A percentile compares a stretch with the other conserved stretches of the same genome.
Conservation (phyloP, 53 echinoderm and acorn worm species). For the Crossaster papposus region DNA sequence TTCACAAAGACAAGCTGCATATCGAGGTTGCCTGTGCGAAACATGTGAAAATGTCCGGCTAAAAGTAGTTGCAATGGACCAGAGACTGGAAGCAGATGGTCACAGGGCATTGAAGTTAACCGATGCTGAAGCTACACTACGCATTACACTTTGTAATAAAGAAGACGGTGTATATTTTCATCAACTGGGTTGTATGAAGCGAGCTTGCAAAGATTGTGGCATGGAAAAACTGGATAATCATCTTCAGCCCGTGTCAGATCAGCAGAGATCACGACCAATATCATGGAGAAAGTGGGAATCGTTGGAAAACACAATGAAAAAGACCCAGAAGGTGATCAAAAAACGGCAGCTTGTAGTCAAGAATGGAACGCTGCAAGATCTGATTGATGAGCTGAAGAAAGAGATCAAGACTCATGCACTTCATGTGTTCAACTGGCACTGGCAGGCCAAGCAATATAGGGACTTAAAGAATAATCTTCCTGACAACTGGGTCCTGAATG, state of each 20-base stretch:
- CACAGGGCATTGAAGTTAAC: background rate
- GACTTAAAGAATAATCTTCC: constrained; percentile 50
- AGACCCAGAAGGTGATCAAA: background rate
- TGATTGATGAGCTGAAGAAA: background rate
- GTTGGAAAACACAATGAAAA: background rate
- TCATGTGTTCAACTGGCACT: constrained; percentile 61
- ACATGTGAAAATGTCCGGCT: constrained; percentile 52
- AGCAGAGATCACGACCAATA: constrained; percentile 4
- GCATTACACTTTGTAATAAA: constrained; percentile 52
- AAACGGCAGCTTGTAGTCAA: background rate
- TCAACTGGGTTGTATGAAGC: constrained; percentile 19
- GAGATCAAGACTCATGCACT: background rate
- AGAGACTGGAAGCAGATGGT: constrained; percentile 32
- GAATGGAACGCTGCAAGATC: constrained; percentile 14
- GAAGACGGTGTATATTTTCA: constrained; percentile 30
- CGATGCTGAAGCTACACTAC: constrained; percentile 2
- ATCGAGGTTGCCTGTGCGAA: constrained; percentile 56
- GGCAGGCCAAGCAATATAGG: constrained; percentile 57
- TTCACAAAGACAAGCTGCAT: constrained; percentile 13
- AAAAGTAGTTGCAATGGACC: constrained; percentile 40
- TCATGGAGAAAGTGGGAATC: constrained; percentile 43
- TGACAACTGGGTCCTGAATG: constrained; percentile 46
- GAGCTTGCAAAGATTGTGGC: constrained; percentile 34
- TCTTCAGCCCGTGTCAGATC: constrained; percentile 6
- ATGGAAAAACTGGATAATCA: constrained; percentile 33